Evolutionary conservation across 1,140 invertebrate genomes (phyloP), one percentile per base, ranked within the genome.

Genomic region (Cydia amplana): DNA sequence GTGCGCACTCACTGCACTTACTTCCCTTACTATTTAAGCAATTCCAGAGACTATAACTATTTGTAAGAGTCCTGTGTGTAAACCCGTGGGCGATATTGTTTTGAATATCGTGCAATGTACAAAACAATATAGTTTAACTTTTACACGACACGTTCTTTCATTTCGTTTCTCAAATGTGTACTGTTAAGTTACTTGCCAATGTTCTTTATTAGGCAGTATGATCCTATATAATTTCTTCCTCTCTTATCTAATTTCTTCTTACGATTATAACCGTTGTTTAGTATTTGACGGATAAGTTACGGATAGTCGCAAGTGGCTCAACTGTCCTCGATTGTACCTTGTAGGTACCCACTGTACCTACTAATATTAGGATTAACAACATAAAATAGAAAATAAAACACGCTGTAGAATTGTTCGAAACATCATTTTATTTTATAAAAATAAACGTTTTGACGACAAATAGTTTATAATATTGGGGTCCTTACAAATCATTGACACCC

Each of bases 401-500:
- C 16, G n/a, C 36, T 70, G 65, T 70, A 70, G 65, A 63, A 36
- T 80, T 76, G 74, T 90, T 92, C 91, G 84, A 88, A 91, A 91
- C 89, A 89, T 91, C 85, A 89, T 81, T 91, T 92, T 91, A 91
- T 90, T 92, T 91, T 92, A 92, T 89, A 92, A 92, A 92, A 92
- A 92, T 92, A 92, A 92, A 93, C 90, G 91, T 91, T 93, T 93
- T 93, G 89, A 93, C 91, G 91, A 93, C 91, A 93, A 93, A 91
- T 93, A 92, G 89, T 92, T 85, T 91, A 91, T 88, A 91, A 91
- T 90, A 90, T 91, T 89, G 89, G 91, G 90, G 91, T 91, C 89
- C 89, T 90, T 88, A 90, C 83, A 83, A 86, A 87, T 84, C 76
- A 75, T 79, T 80, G 82, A 87, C 90, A 89, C 87, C 77, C 80